Base-by-base conservation (phyloP, 2,888 invertebrate genomes). In the Bruchidius siliquastri region DNA sequence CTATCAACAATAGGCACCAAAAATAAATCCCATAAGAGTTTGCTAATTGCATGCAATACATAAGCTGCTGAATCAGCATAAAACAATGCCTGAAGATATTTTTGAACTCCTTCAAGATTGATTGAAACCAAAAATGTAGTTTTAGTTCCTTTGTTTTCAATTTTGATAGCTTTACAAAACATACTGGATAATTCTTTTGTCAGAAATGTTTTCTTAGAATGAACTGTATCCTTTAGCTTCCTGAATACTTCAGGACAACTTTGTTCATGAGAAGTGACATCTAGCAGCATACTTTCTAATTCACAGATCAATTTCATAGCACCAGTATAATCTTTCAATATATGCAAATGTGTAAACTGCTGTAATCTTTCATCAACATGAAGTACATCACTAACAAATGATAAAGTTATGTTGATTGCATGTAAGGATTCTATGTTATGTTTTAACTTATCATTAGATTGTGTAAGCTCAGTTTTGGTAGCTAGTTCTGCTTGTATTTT, bases 391-490 rank as follows among this genome's bases (percentile, higher is more conserved):
- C 82, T 82, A 0, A 88, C 85, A 32, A 91, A 85, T 66, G 87
- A 85, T 21, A 92, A 79, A n/a, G 90, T 89, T 78, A 90, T 87
- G 21, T 88, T 88, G 0, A 90, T 87, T 78, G 90, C 90, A 74
- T 90, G 86, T 69, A 94, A 84, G 66, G 89, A 86, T 20, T 86
- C 82, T 0, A 89, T 87, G 69, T 92, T 86, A 74, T 86, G 87
- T 68, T 90, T 88, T 77, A 93, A 86, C 81, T 91, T 91, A 71
- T 89, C 88, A 72, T 90, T 89, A 0, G 91, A 90, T 74, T 90
- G 88, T 1, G 88, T 85, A 68, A 94, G 86, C 77, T 92, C 90
- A 22, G 88, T 87, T 83, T 90, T 90, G 0, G 91, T 90, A 76
- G 86, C 87, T 83, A 89, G 82, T 26, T 87, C 84, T 69, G 87